These are phyloP conservation scores for Callipepla californica DNA, from an alignment of 2,113 vertebrate species.

Conservation along the genomic window DNA sequence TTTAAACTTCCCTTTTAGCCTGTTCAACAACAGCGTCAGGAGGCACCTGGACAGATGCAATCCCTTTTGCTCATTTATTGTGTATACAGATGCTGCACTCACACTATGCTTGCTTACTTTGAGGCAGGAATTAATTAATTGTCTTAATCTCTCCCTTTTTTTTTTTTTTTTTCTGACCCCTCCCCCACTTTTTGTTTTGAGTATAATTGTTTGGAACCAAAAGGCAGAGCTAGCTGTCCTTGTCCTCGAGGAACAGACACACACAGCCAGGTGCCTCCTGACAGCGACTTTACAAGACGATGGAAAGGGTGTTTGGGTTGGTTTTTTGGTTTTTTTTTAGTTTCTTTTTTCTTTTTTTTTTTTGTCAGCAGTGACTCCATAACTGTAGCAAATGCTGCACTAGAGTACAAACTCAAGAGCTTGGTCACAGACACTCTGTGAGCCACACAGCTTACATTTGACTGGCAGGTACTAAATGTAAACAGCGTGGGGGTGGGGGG, in stretches of 20 bases:
- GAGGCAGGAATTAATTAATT: constrained; percentile 25
- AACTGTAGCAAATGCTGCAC: constrained; percentile 83
- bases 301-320: constrained; percentile 53
- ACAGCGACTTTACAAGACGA: constrained; percentile 55
- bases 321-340: constrained; percentile 53
- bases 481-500: constrained; percentile 52
- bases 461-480: constrained; percentile 74
- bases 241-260: constrained; percentile 45
- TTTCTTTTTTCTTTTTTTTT: constrained; percentile 31
- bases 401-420: constrained; percentile 77
- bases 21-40: constrained; percentile 74
- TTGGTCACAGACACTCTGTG: constrained; percentile 52
- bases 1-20: constrained; percentile 80
- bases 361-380: constrained; percentile 74
- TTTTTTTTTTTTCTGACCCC: background rate
- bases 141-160: constrained; percentile 17
- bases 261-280: constrained; percentile 81
- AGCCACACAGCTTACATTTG: constrained; percentile 58
- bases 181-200: background rate
- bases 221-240: background rate
- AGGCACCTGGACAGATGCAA: constrained; percentile 71
- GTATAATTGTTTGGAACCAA: constrained; percentile 20
- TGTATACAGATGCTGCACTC: constrained; percentile 33
- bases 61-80: constrained; percentile 23
- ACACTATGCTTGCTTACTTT: constrained; percentile 46